Base-by-base conservation (phyloP, 2,113 vertebrate species). In the Hiodon alosoides region DNA sequence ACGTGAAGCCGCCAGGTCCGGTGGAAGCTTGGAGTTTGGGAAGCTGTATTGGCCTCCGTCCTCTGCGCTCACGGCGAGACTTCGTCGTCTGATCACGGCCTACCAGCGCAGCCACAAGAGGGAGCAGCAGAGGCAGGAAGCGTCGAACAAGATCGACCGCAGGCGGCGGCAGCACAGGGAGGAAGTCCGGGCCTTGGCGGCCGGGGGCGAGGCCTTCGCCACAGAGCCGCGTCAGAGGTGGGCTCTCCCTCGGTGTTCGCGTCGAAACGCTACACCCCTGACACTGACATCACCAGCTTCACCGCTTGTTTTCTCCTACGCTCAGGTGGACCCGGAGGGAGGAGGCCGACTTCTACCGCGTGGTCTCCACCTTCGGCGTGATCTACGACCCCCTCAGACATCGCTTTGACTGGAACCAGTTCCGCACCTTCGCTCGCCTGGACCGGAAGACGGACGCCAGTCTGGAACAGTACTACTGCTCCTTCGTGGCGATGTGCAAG, bases 381-480 rank as follows among this genome's bases (percentile, higher is more conserved):
- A 91, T 98, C 84, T 96, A 93, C 53, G 96, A 99, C 79, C 90
- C 94, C 0, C 84, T 90, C 62, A 93, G 85, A 46, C 94, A 95
- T 78, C 92, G 92, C 2, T 98, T 99, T 82, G 96, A 99, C 71
- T 99, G 97, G 97, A 90, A 94, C 50, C 97, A 98, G 61, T 99
- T 99, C 85, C 93, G 97, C 81, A 94, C 96, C 5, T 97, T 98
- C 83, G 97, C 97, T 71, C 94, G 97, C 67, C 89, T 99, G 75
- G 97, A 99, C 89, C 98, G 98, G 82, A 99, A 99, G 82, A 97
- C 96, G 0, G 95, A 99, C 0, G 97, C 98, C 83, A 99, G 97
- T 82, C 86, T 99, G 89, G 96, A 97, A 77, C 97, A 98, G 71
- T 99, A 99, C 84, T 99, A 98, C 84, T 95, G 91, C 79, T 93